Percentiles rank a stretch among this genome's conserved stretches.
Evolutionary conservation across 2,888 invertebrate species (phyloP).

Genomic region (Drosophila sordidapex): DNA sequence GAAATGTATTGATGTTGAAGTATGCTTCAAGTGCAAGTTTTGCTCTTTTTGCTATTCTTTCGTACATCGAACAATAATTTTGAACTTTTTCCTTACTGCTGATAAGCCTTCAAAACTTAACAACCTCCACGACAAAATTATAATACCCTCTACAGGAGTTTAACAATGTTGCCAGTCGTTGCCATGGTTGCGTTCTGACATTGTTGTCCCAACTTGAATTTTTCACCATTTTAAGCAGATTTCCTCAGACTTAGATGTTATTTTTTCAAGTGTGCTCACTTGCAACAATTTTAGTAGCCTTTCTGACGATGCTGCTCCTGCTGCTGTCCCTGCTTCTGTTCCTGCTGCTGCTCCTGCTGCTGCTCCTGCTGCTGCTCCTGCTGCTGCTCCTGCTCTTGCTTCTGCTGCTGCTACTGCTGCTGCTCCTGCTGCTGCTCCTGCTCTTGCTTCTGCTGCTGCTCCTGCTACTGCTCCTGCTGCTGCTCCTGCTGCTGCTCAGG

Average conservation of each 20-base stretch:
- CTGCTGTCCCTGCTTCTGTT: neutral
- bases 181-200: neutral
- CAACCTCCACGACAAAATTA: no score
- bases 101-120: neutral
- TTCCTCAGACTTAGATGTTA: neutral
- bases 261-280: constrained; percentile 13
- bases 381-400: neutral
- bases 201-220: neutral
- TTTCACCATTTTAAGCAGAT: neutral
- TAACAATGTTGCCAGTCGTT: neutral
- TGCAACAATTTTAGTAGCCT: constrained; percentile 52
- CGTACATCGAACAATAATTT: neutral
- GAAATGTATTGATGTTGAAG: neutral
- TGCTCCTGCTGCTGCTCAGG: neutral
- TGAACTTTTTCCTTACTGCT: neutral
- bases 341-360: constrained; percentile 1
- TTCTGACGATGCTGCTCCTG: constrained; percentile 49
- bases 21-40: neutral
- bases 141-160: neutral
- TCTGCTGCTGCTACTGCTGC: rapidly evolving
- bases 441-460: neutral
- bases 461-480: neutral
- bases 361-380: neutral
- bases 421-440: rapidly evolving
- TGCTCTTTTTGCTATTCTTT: neutral